Base-by-base conservation (phyloP, 2,113 vertebrate genomes). In the Lycocorax pyrrhopterus region DNA sequence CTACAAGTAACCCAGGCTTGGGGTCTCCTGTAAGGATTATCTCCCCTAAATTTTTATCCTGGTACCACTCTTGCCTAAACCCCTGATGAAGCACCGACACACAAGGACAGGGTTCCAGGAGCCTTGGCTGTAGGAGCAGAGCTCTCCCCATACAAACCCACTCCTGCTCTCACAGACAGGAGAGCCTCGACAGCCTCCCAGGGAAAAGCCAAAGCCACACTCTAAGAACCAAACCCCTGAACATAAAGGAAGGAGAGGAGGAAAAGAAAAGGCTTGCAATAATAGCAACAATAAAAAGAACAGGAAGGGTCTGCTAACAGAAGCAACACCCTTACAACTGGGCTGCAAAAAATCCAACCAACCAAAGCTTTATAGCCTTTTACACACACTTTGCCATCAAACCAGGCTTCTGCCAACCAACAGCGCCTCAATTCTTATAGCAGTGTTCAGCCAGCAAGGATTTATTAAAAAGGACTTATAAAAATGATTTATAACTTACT, bases 61-160 rank as follows among this genome's bases (percentile, higher is more conserved):
- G 10, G 25, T 9, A 30, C 9, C 47, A 19, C 23, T 32, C 41
- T 39, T 83, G 47, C 21, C 19, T 16, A 29, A 76, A 23, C 1
- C 27, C 37, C 27, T 1, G 0, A 0, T 1, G 11, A 55, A 59
- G 16, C 51, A 33, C 7, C 33, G 16, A 1, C 12, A 1, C 4
- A 12, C 49, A 4, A 32, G 32, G 32, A 32, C 33, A 60, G 29
- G 58, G 58, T 23, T 55, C 25, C 62, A 78, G 60, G 43, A 76
- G 56, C 66, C 37, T 16, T 3, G 47, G 44, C 69, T 39, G 47
- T 3, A 46, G n/a, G 41, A 75, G 35, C 68, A 73, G 35, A 89
- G 37, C 51, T 41, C 33, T 66, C 46, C 17, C 23, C 19, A 5
- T 0, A 5, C 41, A 76, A 91, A 44, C 29, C 22, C 37, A 18